Base-by-base conservation (phyloP, 2,888 invertebrate species). In the Amphiduros pacificus region DNA sequence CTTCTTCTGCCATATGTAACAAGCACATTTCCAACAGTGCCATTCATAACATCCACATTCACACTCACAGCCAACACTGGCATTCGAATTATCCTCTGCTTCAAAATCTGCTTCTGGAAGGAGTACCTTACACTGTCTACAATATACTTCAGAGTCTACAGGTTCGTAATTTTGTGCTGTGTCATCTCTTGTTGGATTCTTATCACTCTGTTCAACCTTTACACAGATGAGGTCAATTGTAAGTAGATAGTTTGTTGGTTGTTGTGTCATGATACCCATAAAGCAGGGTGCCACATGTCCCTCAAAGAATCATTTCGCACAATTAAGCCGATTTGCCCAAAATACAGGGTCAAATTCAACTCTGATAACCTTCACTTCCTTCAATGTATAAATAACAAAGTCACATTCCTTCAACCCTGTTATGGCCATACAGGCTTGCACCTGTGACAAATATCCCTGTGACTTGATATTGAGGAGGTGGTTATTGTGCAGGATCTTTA, bases 391-490 rank as follows among this genome's bases (percentile, higher is more conserved):
- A 1, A 61, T 22, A 20, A 61, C 41, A 24, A 64, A 44, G 2
- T 44, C 54, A 17, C 58, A 54, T 6, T 29, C 32, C 2, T 36
- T n/a, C 14, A 24, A 24, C 17, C 28, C 26, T 9, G 57, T 22
- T n/a, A 64, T 40, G 11, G 49, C 61, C 54, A 41, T 14, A n/a
- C 61, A 48, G 0, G 48, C 32, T 32, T n/a, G 22, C 2, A 64
- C 50, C 44, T 64, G 58, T 24, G 61, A 48, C n/a, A 41, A 57
- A 40, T 61, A 64, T n/a, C n/a, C n/a, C n/a, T n/a, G n/a, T n/a
- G n/a, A n/a, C n/a, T n/a, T n/a, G n/a, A n/a, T n/a, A n/a, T n/a
- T n/a, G n/a, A n/a, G n/a, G n/a, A n/a, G n/a, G n/a, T n/a, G n/a
- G n/a, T n/a, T n/a, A n/a, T n/a, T n/a, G n/a, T n/a, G n/a, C n/a